Percentiles rank a stretch among this genome's conserved stretches.
phyloP scores from a whole-genome alignment of 2,888 invertebrate species.

The Omphaloscelis lunosa region DNA sequence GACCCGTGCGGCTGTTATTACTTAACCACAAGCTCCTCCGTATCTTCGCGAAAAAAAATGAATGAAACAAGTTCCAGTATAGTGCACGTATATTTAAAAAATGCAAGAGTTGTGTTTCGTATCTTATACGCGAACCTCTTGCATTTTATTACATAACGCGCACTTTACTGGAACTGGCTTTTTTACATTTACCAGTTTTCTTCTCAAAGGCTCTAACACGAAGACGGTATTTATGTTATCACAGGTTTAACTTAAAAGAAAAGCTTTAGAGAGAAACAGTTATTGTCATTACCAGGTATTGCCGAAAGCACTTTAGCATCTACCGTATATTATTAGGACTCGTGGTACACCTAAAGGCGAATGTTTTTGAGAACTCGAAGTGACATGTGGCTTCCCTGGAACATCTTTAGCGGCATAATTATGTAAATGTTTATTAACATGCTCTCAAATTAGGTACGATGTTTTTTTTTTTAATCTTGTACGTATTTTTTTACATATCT shows the following conservation, averaged over 20 bases:
- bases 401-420: too few relatives aligned
- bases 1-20: too few relatives aligned
- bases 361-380: background rate
- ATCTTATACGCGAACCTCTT: background rate
- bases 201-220: background rate
- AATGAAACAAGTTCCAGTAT: too few relatives aligned
- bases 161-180: background rate
- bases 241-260: background rate
- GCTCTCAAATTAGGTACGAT: too few relatives aligned
- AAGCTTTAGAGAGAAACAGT: background rate
- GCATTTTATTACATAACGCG: background rate
- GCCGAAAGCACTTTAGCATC: slow-evolving; percentile 13
- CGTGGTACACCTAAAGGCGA: background rate
- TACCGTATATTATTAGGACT: background rate
- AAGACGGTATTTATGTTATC: background rate
- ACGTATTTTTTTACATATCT: too few relatives aligned
- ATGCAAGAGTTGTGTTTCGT: too few relatives aligned
- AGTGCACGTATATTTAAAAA: too few relatives aligned
- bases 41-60: too few relatives aligned
- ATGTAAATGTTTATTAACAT: too few relatives aligned
- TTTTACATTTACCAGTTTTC: background rate
- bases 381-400: too few relatives aligned
- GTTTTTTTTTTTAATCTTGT: too few relatives aligned
- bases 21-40: too few relatives aligned
- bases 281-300: slow-evolving; percentile 10